These are phyloP conservation scores for Bothrops alternatus DNA, from an alignment of 2,797 vertebrate genomes.

Conservation along the genomic window DNA sequence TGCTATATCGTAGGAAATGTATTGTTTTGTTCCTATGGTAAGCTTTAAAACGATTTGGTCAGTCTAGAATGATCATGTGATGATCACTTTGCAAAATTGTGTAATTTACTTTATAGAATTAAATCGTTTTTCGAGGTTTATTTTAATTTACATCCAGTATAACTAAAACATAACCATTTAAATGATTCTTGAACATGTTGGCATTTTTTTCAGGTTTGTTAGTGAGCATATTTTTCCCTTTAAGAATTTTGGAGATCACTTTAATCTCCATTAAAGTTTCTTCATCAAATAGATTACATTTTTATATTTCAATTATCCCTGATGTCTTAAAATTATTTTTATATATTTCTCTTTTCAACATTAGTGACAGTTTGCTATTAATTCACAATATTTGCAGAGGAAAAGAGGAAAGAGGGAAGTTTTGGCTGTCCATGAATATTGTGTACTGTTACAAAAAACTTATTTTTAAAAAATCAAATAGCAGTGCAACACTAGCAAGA, in stretches of 20 bases:
- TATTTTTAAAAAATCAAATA: neutral
- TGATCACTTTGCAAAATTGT: neutral
- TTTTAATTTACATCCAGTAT: no score
- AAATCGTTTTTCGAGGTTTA: neutral
- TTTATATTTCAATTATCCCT: neutral
- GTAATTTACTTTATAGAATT: neutral
- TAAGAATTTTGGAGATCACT: neutral
- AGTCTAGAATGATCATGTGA: neutral
- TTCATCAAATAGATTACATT: neutral
- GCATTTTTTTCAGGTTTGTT: fast-evolving
- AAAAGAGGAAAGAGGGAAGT: constrained; percentile 6
- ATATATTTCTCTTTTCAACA: neutral
- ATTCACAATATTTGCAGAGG: constrained; percentile 1
- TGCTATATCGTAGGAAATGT: neutral
- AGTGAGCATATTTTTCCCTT: neutral
- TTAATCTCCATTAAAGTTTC: neutral
- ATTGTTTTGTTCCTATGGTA: neutral
- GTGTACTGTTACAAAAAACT: constrained; percentile 3
- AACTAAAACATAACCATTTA: no score
- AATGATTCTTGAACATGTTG: no score
- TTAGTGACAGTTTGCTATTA: constrained; percentile 8
- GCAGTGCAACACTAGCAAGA: constrained; percentile 25
- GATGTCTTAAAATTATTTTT: neutral
- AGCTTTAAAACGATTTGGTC: neutral
- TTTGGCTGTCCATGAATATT: constrained; percentile 22